phyloP scores from a whole-genome alignment of 1,140 invertebrate genomes.

The Nephotettix cincticeps region DNA sequence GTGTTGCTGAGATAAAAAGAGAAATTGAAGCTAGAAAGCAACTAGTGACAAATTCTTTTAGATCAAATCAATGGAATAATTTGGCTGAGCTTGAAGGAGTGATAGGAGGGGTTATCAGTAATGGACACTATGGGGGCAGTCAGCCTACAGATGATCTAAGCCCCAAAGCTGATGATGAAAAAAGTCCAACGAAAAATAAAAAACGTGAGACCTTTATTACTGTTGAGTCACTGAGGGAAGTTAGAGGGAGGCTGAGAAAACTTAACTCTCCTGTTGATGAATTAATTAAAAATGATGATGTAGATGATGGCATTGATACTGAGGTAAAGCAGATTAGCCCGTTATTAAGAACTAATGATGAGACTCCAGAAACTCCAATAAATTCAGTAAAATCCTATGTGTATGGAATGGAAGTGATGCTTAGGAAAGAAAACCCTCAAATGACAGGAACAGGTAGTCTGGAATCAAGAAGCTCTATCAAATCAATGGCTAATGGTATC shows the following conservation, averaged over 20 bases:
- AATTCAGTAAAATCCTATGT: constrained; percentile 48
- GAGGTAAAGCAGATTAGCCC: constrained; percentile 40
- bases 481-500: constrained; percentile 47
- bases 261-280: constrained; percentile 37
- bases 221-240: constrained; percentile 57
- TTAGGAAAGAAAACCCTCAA: constrained; percentile 43
- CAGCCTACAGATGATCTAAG: not conserved
- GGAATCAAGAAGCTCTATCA: constrained; percentile 52
- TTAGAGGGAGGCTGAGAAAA: constrained; percentile 53
- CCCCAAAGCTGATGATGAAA: not conserved
- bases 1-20: constrained; percentile 24
- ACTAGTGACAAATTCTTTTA: constrained; percentile 22
- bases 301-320: constrained; percentile 50
- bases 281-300: constrained; percentile 38
- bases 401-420: constrained; percentile 48
- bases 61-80: constrained; percentile 26
- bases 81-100: constrained; percentile 29
- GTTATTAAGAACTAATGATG: not conserved
- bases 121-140: not conserved
- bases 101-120: constrained; percentile 1
- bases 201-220: constrained; percentile 53
- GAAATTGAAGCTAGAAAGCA: constrained; percentile 29
- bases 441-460: constrained; percentile 53
- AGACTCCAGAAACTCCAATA: constrained; percentile 29
- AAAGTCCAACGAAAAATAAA: constrained; percentile 17